Percentiles rank a stretch among this genome's conserved stretches.
Conservation (phyloP, 2,888 invertebrate genomes). For the Azorinus chamasolen region DNA sequence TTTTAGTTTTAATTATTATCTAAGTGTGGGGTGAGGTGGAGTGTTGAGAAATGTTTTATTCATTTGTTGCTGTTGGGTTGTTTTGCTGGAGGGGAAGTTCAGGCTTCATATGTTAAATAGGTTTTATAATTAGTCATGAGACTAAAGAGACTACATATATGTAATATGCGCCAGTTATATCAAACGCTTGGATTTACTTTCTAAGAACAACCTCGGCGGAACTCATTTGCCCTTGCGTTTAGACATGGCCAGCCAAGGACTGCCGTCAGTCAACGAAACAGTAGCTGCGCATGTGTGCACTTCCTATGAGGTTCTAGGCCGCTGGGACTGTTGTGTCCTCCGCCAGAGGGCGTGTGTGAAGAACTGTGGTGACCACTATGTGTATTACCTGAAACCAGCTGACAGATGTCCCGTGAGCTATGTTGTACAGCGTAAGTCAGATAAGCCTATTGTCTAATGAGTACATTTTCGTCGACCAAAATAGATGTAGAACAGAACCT, state of each 20-base stretch:
- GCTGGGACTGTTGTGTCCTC: slow-evolving; percentile 75
- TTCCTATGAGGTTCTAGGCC: slow-evolving; percentile 65
- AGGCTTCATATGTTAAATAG: no score
- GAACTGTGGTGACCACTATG: slow-evolving; percentile 67
- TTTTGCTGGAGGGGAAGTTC: no score
- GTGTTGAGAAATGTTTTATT: no score
- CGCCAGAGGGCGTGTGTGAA: slow-evolving; percentile 46
- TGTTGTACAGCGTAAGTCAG: slow-evolving; percentile 64
- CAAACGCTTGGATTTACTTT: no score
- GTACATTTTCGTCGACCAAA: no score
- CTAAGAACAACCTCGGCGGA: slow-evolving; percentile 66
- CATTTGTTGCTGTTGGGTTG: no score
- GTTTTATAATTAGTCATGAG: no score
- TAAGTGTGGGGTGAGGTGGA: no score
- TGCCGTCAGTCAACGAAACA: slow-evolving; percentile 47
- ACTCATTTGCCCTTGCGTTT: slow-evolving; percentile 62
- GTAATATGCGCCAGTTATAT: no score
- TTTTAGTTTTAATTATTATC: no score
- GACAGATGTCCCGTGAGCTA: slow-evolving; percentile 72
- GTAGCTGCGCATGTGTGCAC: slow-evolving; percentile 62
- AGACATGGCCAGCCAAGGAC: slow-evolving; percentile 47
- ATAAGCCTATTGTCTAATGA: background rate
- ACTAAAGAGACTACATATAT: no score
- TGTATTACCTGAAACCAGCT: slow-evolving; percentile 66
- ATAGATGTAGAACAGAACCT: no score